These are phyloP conservation scores for Willowsia nigromaculata DNA, from an alignment of 2,888 invertebrate genomes.

Conservation along the genomic window DNA sequence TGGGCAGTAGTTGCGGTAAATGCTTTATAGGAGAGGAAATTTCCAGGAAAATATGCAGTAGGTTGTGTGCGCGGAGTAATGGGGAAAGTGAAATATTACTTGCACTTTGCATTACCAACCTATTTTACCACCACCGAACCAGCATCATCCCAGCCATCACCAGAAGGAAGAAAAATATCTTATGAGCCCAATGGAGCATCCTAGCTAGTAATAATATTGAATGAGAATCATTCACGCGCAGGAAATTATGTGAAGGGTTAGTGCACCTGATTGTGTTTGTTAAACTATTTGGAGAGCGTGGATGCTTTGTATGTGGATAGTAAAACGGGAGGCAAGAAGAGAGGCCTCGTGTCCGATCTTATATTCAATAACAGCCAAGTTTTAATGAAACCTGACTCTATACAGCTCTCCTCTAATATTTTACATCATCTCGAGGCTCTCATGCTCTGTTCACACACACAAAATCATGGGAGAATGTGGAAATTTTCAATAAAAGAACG, in stretches of 20 bases:
- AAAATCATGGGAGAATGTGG: neutral
- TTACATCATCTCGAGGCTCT: slow-evolving; percentile 20
- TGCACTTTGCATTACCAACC: slow-evolving; percentile 37
- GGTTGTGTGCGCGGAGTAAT: slow-evolving; percentile 21
- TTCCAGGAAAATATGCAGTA: neutral
- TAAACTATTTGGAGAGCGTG: slow-evolving; percentile 2
- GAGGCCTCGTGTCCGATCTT: neutral
- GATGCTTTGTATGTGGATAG: neutral
- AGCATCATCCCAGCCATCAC: neutral
- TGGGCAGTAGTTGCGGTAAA: slow-evolving; percentile 13
- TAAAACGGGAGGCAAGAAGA: neutral
- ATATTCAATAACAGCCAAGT: slow-evolving; percentile 5
- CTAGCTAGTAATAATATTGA: slow-evolving; percentile 40
- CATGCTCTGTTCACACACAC: neutral
- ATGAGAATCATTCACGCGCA: slow-evolving; percentile 60
- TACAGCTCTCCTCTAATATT: neutral
- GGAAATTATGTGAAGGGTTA: slow-evolving; percentile 63
- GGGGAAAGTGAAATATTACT: slow-evolving; percentile 48
- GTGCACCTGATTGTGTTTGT: slow-evolving; percentile 45
- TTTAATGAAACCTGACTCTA: slow-evolving; percentile 21
- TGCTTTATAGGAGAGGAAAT: slow-evolving; percentile 1
- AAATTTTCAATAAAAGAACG: slow-evolving; percentile 18
- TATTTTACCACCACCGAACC: neutral
- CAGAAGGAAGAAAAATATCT: slow-evolving; percentile 19
- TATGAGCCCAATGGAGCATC: slow-evolving; percentile 37